Evolutionary conservation across 1,140 invertebrate species (phyloP).

Genomic region (Orchesella cincta): DNA sequence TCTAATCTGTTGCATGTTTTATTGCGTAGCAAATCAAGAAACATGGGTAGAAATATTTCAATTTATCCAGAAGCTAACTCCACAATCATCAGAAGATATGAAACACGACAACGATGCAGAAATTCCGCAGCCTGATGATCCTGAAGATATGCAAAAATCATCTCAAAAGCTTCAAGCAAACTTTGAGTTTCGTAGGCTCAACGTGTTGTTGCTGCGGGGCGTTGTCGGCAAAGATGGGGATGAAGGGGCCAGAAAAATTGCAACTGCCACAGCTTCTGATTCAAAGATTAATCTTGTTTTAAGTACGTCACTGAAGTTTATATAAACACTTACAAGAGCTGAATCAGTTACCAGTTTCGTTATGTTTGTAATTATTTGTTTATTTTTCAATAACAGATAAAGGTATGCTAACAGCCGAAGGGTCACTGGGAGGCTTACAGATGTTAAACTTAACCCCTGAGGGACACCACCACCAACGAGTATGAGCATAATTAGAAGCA

Average conservation of each 20-base stretch:
- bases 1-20: neutral
- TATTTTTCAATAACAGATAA: slow-evolving; percentile 53
- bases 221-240: slow-evolving; percentile 68
- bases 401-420: slow-evolving; percentile 67
- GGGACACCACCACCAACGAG: slow-evolving; percentile 72
- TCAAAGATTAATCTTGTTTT: slow-evolving; percentile 86
- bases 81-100: slow-evolving; percentile 50
- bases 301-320: slow-evolving; percentile 57
- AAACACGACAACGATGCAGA: neutral
- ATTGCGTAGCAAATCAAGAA: slow-evolving; percentile 94
- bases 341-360: neutral
- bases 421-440: slow-evolving; percentile 86
- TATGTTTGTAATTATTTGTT: neutral
- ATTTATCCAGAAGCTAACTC: slow-evolving; percentile 76
- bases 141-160: neutral
- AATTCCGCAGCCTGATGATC: neutral
- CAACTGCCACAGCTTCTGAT: slow-evolving; percentile 86
- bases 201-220: slow-evolving; percentile 80
- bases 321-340: neutral
- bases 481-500: too few relatives aligned
- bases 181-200: slow-evolving; percentile 89
- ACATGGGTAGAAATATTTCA: slow-evolving; percentile 89
- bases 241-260: slow-evolving; percentile 81
- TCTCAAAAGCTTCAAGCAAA: slow-evolving; percentile 65
- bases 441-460: slow-evolving; percentile 82